These are phyloP conservation scores for Apostichopus leukothele DNA, from an alignment of 53 echinoderm and acorn worm species.

Conservation along the genomic window DNA sequence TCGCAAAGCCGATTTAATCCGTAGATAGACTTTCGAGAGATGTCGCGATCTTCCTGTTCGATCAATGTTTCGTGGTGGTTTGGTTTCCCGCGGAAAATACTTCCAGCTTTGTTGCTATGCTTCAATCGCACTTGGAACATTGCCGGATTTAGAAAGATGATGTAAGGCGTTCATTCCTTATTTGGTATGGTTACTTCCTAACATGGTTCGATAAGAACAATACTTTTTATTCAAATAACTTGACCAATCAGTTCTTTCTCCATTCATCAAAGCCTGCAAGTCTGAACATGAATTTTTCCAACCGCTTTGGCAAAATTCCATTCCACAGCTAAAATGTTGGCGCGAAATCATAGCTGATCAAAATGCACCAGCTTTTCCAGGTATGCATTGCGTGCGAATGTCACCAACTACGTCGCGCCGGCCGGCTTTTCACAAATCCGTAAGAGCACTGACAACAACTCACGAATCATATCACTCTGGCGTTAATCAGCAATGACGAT, in stretches of 20 bases:
- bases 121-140: slow-evolving; percentile 44
- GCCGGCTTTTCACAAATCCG: slow-evolving; percentile 52
- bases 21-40: slow-evolving; percentile 12
- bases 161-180: slow-evolving; percentile 45
- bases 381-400: slow-evolving; percentile 45
- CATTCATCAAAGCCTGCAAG: slow-evolving; percentile 51
- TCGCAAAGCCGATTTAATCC: slow-evolving; percentile 31
- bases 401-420: slow-evolving; percentile 42
- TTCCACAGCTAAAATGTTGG: slow-evolving; percentile 31
- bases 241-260: slow-evolving; percentile 49
- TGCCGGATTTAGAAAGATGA: slow-evolving; percentile 53
- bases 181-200: slow-evolving; percentile 38
- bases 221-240: slow-evolving; percentile 48
- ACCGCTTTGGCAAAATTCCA: slow-evolving; percentile 49
- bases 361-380: slow-evolving; percentile 37
- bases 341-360: slow-evolving; percentile 41
- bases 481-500: slow-evolving; percentile 50
- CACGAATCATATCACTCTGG: slow-evolving; percentile 49
- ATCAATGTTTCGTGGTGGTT: slow-evolving; percentile 42
- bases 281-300: slow-evolving; percentile 47
- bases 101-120: slow-evolving; percentile 42
- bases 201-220: slow-evolving; percentile 47
- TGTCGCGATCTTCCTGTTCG: slow-evolving; percentile 39
- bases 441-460: slow-evolving; percentile 53
- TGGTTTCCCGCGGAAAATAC: slow-evolving; percentile 53